phyloP scores from a whole-genome alignment of 2,888 invertebrate genomes.

The Tachina fera region DNA sequence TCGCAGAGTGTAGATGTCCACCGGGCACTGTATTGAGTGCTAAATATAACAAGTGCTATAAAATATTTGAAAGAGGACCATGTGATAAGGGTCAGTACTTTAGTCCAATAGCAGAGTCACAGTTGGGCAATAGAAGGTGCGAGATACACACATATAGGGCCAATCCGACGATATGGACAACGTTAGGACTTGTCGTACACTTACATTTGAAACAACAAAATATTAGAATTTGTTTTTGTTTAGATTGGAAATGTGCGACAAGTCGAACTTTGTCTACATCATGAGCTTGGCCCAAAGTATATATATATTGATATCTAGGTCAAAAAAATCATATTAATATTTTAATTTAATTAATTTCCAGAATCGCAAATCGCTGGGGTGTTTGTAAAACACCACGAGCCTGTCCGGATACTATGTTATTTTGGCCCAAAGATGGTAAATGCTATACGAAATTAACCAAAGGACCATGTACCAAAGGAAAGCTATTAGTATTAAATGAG shows the following conservation, averaged over 20 bases:
- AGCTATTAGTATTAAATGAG: slow-evolving; percentile 86
- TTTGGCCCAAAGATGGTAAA: slow-evolving; percentile 90
- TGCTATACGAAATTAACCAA: slow-evolving; percentile 89
- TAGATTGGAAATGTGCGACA: too few species aligned
- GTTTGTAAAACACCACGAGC: slow-evolving; percentile 87
- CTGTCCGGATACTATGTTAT: slow-evolving; percentile 87
- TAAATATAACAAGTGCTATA: slow-evolving; percentile 88
- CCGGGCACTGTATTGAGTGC: slow-evolving; percentile 90
- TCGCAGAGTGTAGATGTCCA: slow-evolving; percentile 92
- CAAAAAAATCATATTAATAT: background rate
- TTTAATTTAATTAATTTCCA: slow-evolving; percentile 8
- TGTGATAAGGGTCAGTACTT: slow-evolving; percentile 90
- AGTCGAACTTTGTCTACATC: too few species aligned
- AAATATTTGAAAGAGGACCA: slow-evolving; percentile 89
- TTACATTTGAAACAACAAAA: too few species aligned
- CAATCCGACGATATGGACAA: too few species aligned
- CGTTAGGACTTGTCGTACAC: too few species aligned
- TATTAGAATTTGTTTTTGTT: too few species aligned
- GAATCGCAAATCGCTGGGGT: slow-evolving; percentile 85
- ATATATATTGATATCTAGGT: background rate
- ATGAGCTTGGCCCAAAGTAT: too few species aligned
- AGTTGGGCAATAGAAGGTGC: slow-evolving; percentile 68
- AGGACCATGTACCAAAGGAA: slow-evolving; percentile 91
- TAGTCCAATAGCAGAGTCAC: slow-evolving; percentile 85
- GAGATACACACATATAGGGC: background rate